phyloP scores from a whole-genome alignment of 2,888 invertebrate species.

The Smittia aterrima region DNA sequence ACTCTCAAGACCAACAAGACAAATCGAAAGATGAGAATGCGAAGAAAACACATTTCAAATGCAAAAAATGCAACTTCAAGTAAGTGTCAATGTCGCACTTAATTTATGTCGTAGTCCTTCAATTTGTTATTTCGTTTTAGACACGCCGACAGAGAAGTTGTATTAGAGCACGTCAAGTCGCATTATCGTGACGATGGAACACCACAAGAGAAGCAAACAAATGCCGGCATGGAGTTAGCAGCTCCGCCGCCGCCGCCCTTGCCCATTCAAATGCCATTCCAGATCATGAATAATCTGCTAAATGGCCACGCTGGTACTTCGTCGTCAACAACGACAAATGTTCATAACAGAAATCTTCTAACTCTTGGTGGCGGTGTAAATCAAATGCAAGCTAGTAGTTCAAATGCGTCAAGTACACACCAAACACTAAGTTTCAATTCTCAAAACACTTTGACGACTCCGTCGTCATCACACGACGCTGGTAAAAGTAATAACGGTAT shows the following conservation, averaged over 20 bases:
- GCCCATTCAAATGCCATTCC: slow-evolving; percentile 40
- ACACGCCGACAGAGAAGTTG: slow-evolving; percentile 63
- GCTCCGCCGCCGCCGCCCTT: slow-evolving; percentile 26
- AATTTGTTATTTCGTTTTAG: slow-evolving; percentile 49
- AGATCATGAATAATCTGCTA: slow-evolving; percentile 36
- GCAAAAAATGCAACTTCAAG: slow-evolving; percentile 87
- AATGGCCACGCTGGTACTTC: slow-evolving; percentile 29
- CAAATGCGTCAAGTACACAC: slow-evolving; percentile 35
- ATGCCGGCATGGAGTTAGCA: neutral
- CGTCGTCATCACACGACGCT: slow-evolving; percentile 29
- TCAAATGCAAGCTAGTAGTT: slow-evolving; percentile 31
- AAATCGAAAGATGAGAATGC: slow-evolving; percentile 54
- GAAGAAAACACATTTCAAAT: slow-evolving; percentile 81
- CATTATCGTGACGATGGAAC: slow-evolving; percentile 56
- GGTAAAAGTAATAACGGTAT: slow-evolving; percentile 40
- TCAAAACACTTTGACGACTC: slow-evolving; percentile 32
- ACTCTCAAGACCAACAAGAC: slow-evolving; percentile 46
- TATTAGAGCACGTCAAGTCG: slow-evolving; percentile 65
- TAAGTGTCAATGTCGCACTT: slow-evolving; percentile 52
- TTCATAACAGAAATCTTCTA: slow-evolving; percentile 40
- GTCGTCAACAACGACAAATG: slow-evolving; percentile 29
- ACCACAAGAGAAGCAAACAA: slow-evolving; percentile 33
- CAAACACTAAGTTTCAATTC: slow-evolving; percentile 40
- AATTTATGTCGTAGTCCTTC: slow-evolving; percentile 27
- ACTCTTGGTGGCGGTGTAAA: slow-evolving; percentile 39